Percentiles rank a stretch among this genome's conserved stretches.
Evolutionary conservation across 2,888 invertebrate species (phyloP).

Genomic region (Xestia sexstrigata): DNA sequence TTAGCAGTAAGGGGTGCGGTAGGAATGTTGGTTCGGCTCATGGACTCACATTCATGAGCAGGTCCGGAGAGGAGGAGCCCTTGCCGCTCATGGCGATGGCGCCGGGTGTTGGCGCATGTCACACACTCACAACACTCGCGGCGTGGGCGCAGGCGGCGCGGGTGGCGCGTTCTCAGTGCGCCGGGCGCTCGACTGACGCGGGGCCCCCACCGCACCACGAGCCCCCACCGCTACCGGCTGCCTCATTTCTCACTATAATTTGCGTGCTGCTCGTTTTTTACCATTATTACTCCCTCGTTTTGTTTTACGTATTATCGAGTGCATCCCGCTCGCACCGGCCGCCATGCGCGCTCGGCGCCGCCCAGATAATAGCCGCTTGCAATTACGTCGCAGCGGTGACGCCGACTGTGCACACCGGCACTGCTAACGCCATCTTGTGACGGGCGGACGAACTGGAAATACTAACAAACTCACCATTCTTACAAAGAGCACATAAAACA

Average conservation of each 20-base stretch:
- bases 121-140: constrained; percentile 88
- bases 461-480: constrained; percentile 1
- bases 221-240: constrained; percentile 91
- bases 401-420: constrained; percentile 63
- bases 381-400: constrained; percentile 83
- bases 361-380: constrained; percentile 90
- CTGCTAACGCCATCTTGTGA: constrained; percentile 85
- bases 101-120: constrained; percentile 84
- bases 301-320: constrained; percentile 91
- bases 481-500: neutral
- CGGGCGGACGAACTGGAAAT: constrained; percentile 75
- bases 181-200: constrained; percentile 87
- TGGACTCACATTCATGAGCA: constrained; percentile 91
- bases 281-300: constrained; percentile 91
- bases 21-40: constrained; percentile 58
- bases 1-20: constrained; percentile 50
- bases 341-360: constrained; percentile 89
- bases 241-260: constrained; percentile 91
- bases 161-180: constrained; percentile 84
- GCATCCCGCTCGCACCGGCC: constrained; percentile 91
- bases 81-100: constrained; percentile 70
- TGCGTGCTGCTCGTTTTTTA: constrained; percentile 91
- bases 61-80: constrained; percentile 75
- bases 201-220: constrained; percentile 83
- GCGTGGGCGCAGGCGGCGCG: constrained; percentile 83